A percentile compares a stretch with the other conserved stretches of the same genome.
These are phyloP conservation scores for Thaumetopoea pityocampa DNA, from an alignment of 1,140 invertebrate genomes.

Conservation along the genomic window DNA sequence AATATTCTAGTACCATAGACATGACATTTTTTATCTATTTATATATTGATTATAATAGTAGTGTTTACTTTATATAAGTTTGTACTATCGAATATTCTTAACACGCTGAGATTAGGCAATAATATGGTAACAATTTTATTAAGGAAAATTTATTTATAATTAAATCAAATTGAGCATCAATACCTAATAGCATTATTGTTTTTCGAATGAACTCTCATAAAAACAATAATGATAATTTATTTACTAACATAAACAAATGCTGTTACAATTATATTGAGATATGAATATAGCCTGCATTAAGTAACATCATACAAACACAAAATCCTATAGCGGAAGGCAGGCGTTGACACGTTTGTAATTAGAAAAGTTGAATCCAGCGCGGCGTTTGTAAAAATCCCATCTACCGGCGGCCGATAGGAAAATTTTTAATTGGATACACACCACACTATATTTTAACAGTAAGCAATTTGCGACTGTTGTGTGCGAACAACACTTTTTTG, in stretches of 20 bases:
- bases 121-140: too few species aligned
- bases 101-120: too few species aligned
- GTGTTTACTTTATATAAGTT: too few species aligned
- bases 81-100: too few species aligned
- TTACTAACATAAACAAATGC: not conserved
- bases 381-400: conserved; percentile 36
- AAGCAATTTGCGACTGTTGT: not conserved
- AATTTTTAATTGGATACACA: conserved; percentile 49
- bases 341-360: conserved; percentile 30
- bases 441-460: conserved; percentile 15
- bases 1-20: not conserved
- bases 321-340: conserved; percentile 5
- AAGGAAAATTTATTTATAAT: too few species aligned
- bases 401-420: conserved; percentile 22
- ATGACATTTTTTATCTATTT: too few species aligned
- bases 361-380: conserved; percentile 37
- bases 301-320: conserved; percentile 6
- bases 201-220: too few species aligned
- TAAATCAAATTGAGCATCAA: too few species aligned
- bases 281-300: not conserved
- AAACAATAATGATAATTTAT: not conserved
- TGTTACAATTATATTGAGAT: too few species aligned
- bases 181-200: too few species aligned
- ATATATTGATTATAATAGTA: too few species aligned
- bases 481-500: not conserved